Conservation (phyloP, 1,140 invertebrate genomes). For the Euura lappo region DNA sequence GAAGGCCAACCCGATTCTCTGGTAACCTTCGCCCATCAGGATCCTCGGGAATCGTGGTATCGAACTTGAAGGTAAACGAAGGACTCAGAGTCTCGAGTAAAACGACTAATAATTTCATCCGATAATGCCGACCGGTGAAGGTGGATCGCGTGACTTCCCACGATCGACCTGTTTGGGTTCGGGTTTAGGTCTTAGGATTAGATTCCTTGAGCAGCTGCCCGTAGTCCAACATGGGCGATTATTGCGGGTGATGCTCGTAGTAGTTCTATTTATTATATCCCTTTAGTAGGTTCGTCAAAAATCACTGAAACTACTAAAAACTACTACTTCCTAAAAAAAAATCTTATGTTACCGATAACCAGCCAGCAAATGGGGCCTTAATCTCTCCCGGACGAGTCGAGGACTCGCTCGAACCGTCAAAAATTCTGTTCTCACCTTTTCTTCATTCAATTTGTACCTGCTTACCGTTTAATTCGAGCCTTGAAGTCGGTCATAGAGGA, state of each 20-base stretch:
- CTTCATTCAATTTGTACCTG: too few relatives aligned
- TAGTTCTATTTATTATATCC: not conserved
- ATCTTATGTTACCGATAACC: slow-evolving; percentile 34
- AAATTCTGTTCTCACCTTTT: too few relatives aligned
- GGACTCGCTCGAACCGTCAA: slow-evolving; percentile 41
- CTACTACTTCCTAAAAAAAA: not conserved
- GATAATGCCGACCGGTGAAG: not conserved
- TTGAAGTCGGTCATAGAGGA: slow-evolving; percentile 21
- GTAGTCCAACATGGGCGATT: not conserved
- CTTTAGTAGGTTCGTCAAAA: not conserved
- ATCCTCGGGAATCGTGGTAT: not conserved
- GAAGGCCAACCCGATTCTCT: not conserved
- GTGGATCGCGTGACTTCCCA: not conserved
- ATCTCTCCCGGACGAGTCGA: slow-evolving; percentile 38
- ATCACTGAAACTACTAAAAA: not conserved
- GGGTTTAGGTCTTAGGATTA: not conserved
- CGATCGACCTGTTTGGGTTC: not conserved
- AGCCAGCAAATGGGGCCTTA: slow-evolving; percentile 44
- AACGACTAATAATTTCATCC: not conserved
- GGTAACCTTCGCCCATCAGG: not conserved
- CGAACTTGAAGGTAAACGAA: too few relatives aligned
- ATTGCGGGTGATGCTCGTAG: not conserved
- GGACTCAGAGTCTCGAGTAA: not conserved
- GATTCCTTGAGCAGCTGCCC: not conserved
- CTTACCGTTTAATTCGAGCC: too few relatives aligned